These are phyloP conservation scores for Limenitis camilla DNA, from an alignment of 2,888 invertebrate species.

Conservation along the genomic window DNA sequence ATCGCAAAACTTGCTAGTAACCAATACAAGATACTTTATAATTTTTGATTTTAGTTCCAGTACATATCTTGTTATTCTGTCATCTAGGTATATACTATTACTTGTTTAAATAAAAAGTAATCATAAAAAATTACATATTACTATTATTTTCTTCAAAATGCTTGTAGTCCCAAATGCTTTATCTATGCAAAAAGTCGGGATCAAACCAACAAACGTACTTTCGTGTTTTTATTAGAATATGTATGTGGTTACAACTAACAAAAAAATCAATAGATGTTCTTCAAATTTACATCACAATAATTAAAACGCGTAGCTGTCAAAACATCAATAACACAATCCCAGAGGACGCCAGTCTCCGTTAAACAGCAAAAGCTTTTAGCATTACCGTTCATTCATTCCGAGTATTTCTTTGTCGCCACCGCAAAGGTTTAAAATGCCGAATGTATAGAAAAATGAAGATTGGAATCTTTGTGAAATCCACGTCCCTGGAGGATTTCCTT, in stretches of 20 bases:
- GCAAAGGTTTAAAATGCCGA: constrained; percentile 46
- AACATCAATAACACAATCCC: constrained; percentile 67
- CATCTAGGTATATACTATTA: too few species aligned
- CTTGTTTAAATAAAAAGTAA: too few species aligned
- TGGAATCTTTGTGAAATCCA: constrained; percentile 60
- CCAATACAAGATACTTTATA: too few species aligned
- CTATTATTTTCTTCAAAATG: too few species aligned
- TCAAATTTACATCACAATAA: constrained; percentile 21
- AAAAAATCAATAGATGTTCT: constrained; percentile 4
- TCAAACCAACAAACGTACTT: too few species aligned
- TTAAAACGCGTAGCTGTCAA: constrained; percentile 44
- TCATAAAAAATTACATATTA: too few species aligned
- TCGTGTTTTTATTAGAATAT: not conserved
- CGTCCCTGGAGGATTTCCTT: constrained; percentile 57
- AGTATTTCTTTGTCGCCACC: constrained; percentile 58
- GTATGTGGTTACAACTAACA: not conserved
- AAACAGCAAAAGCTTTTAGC: constrained; percentile 68
- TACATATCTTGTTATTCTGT: too few species aligned
- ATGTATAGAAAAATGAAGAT: constrained; percentile 50
- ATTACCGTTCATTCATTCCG: constrained; percentile 65
- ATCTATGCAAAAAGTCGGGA: too few species aligned
- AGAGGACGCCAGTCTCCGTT: constrained; percentile 49
- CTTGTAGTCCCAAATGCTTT: too few species aligned
- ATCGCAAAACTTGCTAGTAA: too few species aligned
- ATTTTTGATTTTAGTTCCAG: too few species aligned